Evolutionary conservation across 2,797 vertebrate genomes (phyloP).

Genomic region (Lepilemur septentrionalis): DNA sequence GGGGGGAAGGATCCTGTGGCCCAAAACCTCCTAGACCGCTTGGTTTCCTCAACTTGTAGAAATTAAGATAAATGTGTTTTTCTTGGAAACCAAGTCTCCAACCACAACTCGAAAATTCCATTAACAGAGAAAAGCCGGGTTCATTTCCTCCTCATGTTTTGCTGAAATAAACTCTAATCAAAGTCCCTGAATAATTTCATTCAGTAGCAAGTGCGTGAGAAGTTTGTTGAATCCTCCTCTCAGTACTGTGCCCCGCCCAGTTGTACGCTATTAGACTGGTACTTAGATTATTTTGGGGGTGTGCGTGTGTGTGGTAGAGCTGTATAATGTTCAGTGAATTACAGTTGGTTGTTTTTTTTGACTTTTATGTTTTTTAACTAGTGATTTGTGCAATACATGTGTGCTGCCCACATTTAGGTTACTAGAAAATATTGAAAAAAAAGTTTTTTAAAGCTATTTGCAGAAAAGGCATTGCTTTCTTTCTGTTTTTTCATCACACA

Average conservation of each 20-base stretch:
- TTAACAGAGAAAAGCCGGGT: background rate
- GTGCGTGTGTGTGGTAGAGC: too few relatives aligned
- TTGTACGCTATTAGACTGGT: background rate
- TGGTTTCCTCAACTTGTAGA: constrained; percentile 34
- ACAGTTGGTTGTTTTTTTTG: background rate
- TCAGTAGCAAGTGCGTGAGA: background rate
- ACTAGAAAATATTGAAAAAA: background rate
- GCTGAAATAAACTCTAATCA: background rate
- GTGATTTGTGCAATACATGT: background rate
- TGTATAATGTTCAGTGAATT: background rate
- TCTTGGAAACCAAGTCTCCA: constrained; percentile 44
- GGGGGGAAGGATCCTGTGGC: background rate
- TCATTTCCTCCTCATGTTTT: background rate
- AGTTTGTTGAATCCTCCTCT: background rate
- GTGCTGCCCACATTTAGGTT: background rate
- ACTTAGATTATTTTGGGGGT: background rate
- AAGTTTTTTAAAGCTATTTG: background rate
- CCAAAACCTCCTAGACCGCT: background rate
- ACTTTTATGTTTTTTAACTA: background rate
- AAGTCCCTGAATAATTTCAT: background rate
- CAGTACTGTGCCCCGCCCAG: accelerated
- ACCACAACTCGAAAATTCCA: background rate
- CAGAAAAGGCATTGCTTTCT: background rate
- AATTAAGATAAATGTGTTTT: constrained; percentile 61
- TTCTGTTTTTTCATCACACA: background rate